Conservation (phyloP, 2,113 vertebrate species). For the Gasterosteus nipponicus region DNA sequence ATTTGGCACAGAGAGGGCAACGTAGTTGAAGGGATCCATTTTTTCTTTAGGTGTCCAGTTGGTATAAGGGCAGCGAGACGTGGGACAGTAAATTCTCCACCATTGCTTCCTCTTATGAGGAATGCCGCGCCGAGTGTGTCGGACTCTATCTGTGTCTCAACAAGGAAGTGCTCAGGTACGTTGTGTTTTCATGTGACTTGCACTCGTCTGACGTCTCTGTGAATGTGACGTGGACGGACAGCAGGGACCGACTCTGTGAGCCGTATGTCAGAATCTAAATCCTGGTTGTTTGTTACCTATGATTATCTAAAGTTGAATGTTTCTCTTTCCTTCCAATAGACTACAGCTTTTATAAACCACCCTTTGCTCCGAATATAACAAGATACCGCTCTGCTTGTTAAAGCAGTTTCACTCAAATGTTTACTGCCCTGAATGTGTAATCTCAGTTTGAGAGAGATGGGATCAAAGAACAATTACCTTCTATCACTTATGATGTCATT, state of each 20-base stretch:
- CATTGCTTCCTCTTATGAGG: conserved; percentile 91
- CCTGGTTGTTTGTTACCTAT: background rate
- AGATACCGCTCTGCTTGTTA: background rate
- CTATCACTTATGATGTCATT: background rate
- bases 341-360: background rate
- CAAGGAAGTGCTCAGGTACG: conserved; percentile 85
- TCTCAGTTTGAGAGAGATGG: background rate
- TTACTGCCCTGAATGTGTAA: background rate
- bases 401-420: background rate
- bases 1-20: background rate
- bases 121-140: conserved; percentile 91
- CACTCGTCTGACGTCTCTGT: background rate
- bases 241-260: background rate
- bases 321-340: background rate
- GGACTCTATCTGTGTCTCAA: conserved; percentile 91
- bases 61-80: conserved; percentile 89
- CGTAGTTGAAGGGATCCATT: background rate
- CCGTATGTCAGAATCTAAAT: background rate
- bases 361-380: background rate
- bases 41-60: conserved; percentile 84
- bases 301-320: background rate
- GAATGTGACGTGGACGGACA: background rate
- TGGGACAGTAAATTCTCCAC: conserved; percentile 95
- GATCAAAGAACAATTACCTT: background rate
- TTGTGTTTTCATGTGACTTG: background rate